Conservation (phyloP, 2,888 invertebrate species). For the Rapana venosa region DNA sequence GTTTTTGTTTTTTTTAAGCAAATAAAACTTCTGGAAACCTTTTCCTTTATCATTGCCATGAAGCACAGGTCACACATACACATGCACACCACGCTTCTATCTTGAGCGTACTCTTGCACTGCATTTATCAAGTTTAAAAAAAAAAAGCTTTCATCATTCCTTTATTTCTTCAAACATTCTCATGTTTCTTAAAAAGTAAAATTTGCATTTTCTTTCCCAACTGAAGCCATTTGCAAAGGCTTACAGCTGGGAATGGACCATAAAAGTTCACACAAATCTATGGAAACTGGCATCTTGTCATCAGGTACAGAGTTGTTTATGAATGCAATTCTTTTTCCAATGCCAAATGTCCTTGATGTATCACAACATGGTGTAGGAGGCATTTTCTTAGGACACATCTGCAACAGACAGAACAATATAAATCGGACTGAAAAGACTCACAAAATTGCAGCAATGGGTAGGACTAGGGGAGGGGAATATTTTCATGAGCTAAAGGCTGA, state of each 20-base stretch:
- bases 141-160: too few species aligned
- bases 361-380: constrained; percentile 22
- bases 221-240: not conserved
- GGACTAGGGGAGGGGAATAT: too few species aligned
- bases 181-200: not conserved
- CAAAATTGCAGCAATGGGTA: too few species aligned
- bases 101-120: too few species aligned
- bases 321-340: constrained; percentile 23
- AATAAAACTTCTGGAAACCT: too few species aligned
- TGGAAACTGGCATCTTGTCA: not conserved
- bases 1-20: too few species aligned
- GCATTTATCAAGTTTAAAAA: too few species aligned
- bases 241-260: not conserved
- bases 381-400: constrained; percentile 48
- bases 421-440: too few species aligned
- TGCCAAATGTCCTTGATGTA: constrained; percentile 21
- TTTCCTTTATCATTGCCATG: too few species aligned
- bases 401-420: constrained; percentile 17
- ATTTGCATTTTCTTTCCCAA: constrained; percentile 3
- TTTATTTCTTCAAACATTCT: not conserved
- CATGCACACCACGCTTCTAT: too few species aligned
- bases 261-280: constrained; percentile 14
- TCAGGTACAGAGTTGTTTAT: not conserved
- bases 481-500: too few species aligned
- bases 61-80: too few species aligned